phyloP scores from a whole-genome alignment of 64 coral and sea anemone species.

The Porites australiensis region DNA sequence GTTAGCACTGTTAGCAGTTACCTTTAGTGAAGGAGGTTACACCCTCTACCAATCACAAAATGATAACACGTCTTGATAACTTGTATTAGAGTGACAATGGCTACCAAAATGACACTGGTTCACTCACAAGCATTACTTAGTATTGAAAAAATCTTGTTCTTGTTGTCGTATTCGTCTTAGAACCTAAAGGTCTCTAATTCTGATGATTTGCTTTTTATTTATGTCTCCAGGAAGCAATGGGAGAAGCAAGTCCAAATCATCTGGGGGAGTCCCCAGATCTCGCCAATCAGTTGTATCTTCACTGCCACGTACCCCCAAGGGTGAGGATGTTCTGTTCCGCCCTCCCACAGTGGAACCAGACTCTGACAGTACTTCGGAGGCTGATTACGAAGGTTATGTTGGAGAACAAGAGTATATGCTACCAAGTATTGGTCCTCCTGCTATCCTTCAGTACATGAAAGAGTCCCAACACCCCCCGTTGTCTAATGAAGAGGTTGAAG shows the following conservation, averaged over 20 bases:
- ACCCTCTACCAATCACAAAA: too few species aligned
- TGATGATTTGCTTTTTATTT: neutral
- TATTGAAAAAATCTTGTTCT: too few species aligned
- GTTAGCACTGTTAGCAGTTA: too few species aligned
- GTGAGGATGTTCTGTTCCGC: slow-evolving; percentile 81
- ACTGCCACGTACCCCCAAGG: slow-evolving; percentile 70
- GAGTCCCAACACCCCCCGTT: slow-evolving; percentile 93
- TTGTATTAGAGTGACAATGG: too few species aligned
- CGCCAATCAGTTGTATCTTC: slow-evolving; percentile 64
- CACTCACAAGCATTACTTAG: too few species aligned
- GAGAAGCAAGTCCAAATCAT: slow-evolving; percentile 37
- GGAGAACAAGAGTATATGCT: slow-evolving; percentile 69
- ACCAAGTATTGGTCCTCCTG: slow-evolving; percentile 95
- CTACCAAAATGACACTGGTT: too few species aligned
- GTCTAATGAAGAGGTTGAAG: slow-evolving; percentile 48
- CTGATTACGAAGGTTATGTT: slow-evolving; percentile 60
- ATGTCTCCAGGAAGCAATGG: neutral
- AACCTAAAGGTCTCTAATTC: too few species aligned
- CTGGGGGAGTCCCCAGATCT: slow-evolving; percentile 49
- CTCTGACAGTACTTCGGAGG: slow-evolving; percentile 84
- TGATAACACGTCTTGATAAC: too few species aligned
- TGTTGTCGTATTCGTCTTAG: too few species aligned
- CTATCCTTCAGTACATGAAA: slow-evolving; percentile 97
- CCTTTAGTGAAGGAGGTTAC: too few species aligned
- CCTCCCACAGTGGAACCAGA: slow-evolving; percentile 87